Evolutionary conservation across 2,888 invertebrate genomes (phyloP).

Genomic region (Omphaloscelis lunosa): DNA sequence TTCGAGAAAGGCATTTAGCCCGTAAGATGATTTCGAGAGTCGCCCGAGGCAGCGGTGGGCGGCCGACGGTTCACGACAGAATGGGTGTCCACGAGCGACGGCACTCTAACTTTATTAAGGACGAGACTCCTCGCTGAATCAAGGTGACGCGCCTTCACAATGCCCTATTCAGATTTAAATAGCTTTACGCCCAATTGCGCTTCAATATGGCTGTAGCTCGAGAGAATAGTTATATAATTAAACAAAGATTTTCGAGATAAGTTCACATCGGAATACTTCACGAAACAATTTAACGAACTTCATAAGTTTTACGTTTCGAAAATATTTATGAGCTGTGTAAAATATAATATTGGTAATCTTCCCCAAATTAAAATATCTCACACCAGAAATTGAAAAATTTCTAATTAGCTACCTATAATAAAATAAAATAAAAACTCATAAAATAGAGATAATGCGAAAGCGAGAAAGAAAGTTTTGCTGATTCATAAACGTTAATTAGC

Average conservation of each 20-base stretch:
- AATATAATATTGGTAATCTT: conserved; percentile 33
- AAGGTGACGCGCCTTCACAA: conserved; percentile 90
- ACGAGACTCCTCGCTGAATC: conserved; percentile 85
- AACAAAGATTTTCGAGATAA: conserved; percentile 83
- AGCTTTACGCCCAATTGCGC: conserved; percentile 90
- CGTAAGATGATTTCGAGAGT: conserved; percentile 79
- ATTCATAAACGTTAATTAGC: conserved; percentile 33
- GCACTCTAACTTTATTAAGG: conserved; percentile 89
- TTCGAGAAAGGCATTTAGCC: conserved; percentile 78
- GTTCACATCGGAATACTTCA: conserved; percentile 71
- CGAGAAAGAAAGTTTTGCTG: conserved; percentile 18
- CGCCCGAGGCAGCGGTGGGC: conserved; percentile 77
- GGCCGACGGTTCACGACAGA: conserved; percentile 66
- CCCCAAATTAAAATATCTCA: not conserved
- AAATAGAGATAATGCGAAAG: conserved; percentile 28
- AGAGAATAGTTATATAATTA: conserved; percentile 89
- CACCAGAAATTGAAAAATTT: conserved; percentile 32
- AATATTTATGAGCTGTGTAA: conserved; percentile 57
- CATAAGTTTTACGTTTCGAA: conserved; percentile 62
- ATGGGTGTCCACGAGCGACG: conserved; percentile 79
- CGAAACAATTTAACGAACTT: conserved; percentile 70
- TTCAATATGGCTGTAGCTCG: conserved; percentile 86
- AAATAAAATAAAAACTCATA: conserved; percentile 22
- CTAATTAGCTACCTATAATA: conserved; percentile 16
- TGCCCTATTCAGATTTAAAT: conserved; percentile 90